Evolutionary conservation across 2,888 invertebrate genomes (phyloP).

Genomic region (Macropis europaea): DNA sequence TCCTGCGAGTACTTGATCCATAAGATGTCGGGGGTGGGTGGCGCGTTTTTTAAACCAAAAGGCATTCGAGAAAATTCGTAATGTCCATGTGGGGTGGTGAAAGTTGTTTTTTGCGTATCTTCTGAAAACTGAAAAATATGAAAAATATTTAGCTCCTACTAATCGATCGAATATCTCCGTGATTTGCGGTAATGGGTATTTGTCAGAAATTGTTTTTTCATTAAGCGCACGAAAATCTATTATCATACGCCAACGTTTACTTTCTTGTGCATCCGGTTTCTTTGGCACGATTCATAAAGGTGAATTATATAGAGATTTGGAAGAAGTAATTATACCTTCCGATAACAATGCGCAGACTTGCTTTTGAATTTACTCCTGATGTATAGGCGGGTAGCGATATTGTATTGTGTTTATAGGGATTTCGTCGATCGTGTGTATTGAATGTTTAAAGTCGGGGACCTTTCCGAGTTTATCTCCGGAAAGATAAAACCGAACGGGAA

Average conservation of each 20-base stretch:
- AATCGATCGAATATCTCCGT: too few relatives aligned
- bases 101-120: too few relatives aligned
- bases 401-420: neutral
- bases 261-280: too few relatives aligned
- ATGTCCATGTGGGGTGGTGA: too few relatives aligned
- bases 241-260: too few relatives aligned
- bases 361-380: neutral
- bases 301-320: neutral
- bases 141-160: neutral
- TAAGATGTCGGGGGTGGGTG: too few relatives aligned
- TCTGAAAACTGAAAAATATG: too few relatives aligned
- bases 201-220: neutral
- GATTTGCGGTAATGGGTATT: neutral
- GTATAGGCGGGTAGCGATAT: neutral
- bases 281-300: too few relatives aligned
- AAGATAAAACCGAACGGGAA: neutral
- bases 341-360: neutral
- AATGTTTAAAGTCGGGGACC: neutral
- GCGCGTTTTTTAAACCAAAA: too few relatives aligned
- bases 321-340: neutral
- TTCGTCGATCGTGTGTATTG: neutral
- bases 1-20: too few relatives aligned
- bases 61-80: too few relatives aligned
- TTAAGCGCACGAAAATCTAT: too few relatives aligned
- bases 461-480: neutral